These are phyloP conservation scores for Meiosimyza decipiens DNA, from an alignment of 2,888 invertebrate genomes.

Conservation along the genomic window DNA sequence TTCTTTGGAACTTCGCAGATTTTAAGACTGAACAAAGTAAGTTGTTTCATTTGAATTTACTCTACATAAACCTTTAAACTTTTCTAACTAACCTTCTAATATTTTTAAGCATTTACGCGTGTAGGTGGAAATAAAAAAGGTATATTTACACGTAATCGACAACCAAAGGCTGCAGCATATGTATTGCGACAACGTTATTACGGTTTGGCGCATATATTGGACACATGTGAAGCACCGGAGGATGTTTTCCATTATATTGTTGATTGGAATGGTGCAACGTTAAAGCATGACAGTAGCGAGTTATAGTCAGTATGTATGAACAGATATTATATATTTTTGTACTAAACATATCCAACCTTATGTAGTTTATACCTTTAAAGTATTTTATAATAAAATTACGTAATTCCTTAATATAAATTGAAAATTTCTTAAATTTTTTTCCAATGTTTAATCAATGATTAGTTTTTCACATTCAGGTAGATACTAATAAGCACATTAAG, in stretches of 20 bases:
- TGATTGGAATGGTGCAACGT: constrained; percentile 39
- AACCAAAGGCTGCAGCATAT: constrained; percentile 90
- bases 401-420: too few species aligned
- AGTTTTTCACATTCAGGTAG: too few species aligned
- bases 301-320: constrained; percentile 27
- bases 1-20: constrained; percentile 99
- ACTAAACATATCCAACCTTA: not conserved
- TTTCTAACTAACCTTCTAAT: not conserved
- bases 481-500: too few species aligned
- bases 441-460: too few species aligned
- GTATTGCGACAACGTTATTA: constrained; percentile 82
- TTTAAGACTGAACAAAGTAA: constrained; percentile 93
- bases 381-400: not conserved
- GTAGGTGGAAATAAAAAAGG: constrained; percentile 91
- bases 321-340: constrained; percentile 51
- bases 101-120: constrained; percentile 74
- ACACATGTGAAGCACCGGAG: constrained; percentile 69
- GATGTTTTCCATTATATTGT: constrained; percentile 70
- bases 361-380: not conserved
- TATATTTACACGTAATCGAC: constrained; percentile 87
- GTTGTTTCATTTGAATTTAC: constrained; percentile 43
- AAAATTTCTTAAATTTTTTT: too few species aligned
- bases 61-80: not conserved
- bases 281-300: constrained; percentile 27
- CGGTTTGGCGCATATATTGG: constrained; percentile 72